phyloP scores from a whole-genome alignment of 2,888 invertebrate genomes.

The Hemistola chrysoprasaria region DNA sequence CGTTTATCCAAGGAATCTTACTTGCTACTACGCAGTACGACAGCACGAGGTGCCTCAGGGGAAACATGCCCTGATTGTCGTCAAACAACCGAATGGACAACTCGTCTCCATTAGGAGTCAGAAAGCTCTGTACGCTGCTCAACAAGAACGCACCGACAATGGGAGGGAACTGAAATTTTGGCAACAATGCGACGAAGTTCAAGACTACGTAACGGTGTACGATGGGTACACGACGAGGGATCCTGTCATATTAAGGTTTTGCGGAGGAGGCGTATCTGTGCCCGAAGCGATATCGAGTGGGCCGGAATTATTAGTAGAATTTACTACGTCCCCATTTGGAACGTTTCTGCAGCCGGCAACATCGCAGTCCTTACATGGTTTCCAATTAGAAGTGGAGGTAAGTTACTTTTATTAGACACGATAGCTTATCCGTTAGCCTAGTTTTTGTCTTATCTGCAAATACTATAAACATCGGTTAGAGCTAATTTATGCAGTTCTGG shows the following conservation, averaged over 20 bases:
- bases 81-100: conserved; percentile 92
- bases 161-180: conserved; percentile 85
- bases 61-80: conserved; percentile 93
- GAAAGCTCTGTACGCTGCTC: conserved; percentile 84
- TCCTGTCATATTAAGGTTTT: conserved; percentile 93
- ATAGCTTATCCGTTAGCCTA: conserved; percentile 2
- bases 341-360: conserved; percentile 92
- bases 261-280: conserved; percentile 93
- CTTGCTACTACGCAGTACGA: conserved; percentile 95
- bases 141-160: conserved; percentile 81
- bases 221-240: conserved; percentile 94
- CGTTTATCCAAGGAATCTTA: conserved; percentile 95
- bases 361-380: conserved; percentile 90
- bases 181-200: conserved; percentile 93
- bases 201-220: conserved; percentile 94
- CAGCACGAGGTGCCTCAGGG: conserved; percentile 93
- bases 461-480: conserved; percentile 27
- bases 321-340: conserved; percentile 94
- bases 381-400: conserved; percentile 91
- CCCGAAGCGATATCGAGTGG: conserved; percentile 94
- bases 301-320: conserved; percentile 93
- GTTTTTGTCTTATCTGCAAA: conserved; percentile 28
- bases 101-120: conserved; percentile 92
- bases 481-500: conserved; percentile 39
- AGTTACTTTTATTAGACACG: conserved; percentile 20